Conservation (phyloP, 2,797 vertebrate genomes). For the Hippoglossus hippoglossus region DNA sequence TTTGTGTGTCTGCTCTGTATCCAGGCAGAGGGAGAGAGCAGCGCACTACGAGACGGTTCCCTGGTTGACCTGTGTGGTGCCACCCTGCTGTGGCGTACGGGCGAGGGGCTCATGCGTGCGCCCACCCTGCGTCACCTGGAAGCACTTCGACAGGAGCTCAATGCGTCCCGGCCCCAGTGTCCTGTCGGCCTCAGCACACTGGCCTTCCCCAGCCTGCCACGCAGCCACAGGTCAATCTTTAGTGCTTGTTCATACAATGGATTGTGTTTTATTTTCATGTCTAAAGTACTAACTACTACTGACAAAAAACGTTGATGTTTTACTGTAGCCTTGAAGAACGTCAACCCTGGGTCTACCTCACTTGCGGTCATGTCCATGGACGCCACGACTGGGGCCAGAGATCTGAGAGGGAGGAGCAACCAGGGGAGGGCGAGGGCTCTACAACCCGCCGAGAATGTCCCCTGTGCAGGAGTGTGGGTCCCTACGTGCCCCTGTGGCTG, state of each 20-base stretch:
- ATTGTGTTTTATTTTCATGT: background rate
- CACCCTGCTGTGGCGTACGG: slow-evolving; percentile 85
- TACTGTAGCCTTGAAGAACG: slow-evolving; percentile 92
- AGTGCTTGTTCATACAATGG: background rate
- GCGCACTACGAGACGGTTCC: slow-evolving; percentile 92
- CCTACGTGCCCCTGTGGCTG: slow-evolving; percentile 96
- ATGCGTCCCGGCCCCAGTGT: slow-evolving; percentile 96
- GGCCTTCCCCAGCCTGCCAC: slow-evolving; percentile 96
- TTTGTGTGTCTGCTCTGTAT: background rate
- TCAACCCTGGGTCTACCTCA: slow-evolving; percentile 96
- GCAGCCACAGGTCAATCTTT: slow-evolving; percentile 86
- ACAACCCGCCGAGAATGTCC: slow-evolving; percentile 91
- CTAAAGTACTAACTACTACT: background rate
- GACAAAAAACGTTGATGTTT: slow-evolving; percentile 1
- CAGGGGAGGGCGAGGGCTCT: slow-evolving; percentile 64
- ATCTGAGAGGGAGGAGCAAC: slow-evolving; percentile 82
- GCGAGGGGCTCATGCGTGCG: slow-evolving; percentile 82
- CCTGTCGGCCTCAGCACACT: slow-evolving; percentile 98
- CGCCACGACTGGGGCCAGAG: slow-evolving; percentile 96
- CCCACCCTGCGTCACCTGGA: slow-evolving; percentile 91
- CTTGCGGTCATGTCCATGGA: slow-evolving; percentile 94
- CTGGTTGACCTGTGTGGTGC: slow-evolving; percentile 86
- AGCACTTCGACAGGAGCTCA: slow-evolving; percentile 96
- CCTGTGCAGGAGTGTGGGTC: slow-evolving; percentile 93
- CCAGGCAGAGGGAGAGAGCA: slow-evolving; percentile 96